Conservation (phyloP, 2,888 invertebrate species). For the Agriopis aurantiaria region DNA sequence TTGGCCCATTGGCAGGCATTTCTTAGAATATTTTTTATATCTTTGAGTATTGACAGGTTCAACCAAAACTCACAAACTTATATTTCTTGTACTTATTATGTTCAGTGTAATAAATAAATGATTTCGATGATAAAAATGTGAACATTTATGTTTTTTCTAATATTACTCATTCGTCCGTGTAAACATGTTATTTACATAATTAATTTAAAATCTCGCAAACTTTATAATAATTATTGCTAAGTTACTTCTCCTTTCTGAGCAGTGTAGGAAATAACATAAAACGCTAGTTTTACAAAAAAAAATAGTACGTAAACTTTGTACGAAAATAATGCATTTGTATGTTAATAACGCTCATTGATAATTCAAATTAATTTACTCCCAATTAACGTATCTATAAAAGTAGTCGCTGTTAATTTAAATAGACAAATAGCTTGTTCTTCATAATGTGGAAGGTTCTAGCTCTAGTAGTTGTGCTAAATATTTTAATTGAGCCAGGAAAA, state of each 20-base stretch:
- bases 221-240: too few species aligned
- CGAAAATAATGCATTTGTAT: background rate
- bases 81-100: too few species aligned
- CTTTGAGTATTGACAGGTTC: too few species aligned
- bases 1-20: too few species aligned
- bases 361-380: slow-evolving; percentile 4
- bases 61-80: too few species aligned
- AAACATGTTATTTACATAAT: too few species aligned
- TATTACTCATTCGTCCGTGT: too few species aligned
- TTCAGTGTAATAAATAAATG: too few species aligned
- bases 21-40: too few species aligned
- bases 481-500: slow-evolving; percentile 14
- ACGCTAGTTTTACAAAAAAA: background rate
- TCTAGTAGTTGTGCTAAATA: slow-evolving; percentile 12
- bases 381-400: background rate
- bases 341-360: slow-evolving; percentile 9
- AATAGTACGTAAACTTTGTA: background rate
- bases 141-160: too few species aligned
- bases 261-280: background rate
- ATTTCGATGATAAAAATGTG: too few species aligned
- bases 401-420: background rate
- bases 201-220: too few species aligned
- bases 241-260: background rate
- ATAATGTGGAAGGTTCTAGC: slow-evolving; percentile 26
- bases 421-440: background rate